phyloP scores from a whole-genome alignment of 2,888 invertebrate genomes.

The Omphaloscelis lunosa region DNA sequence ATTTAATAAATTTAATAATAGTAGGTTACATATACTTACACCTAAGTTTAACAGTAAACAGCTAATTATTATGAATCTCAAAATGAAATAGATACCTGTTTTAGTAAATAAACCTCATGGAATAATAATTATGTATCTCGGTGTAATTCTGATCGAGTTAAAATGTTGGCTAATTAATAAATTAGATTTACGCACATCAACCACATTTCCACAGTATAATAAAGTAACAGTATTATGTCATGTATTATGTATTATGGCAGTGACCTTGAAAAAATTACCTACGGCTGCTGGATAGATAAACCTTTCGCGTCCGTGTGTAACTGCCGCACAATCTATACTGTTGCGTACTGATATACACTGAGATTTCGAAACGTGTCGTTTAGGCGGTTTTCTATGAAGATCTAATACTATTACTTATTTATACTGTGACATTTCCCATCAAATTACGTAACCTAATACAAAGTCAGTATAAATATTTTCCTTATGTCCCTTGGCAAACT shows the following conservation, averaged over 20 bases:
- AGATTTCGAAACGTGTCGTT: no score
- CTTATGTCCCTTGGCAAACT: no score
- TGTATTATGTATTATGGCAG: no score
- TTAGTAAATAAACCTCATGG: neutral
- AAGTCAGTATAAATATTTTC: no score
- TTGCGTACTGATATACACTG: no score
- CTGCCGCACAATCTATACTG: no score
- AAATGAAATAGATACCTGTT: neutral
- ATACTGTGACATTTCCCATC: neutral
- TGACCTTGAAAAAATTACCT: no score
- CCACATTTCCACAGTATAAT: neutral
- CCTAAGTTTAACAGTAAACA: neutral
- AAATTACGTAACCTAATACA: neutral
- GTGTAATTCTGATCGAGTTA: conserved; percentile 5
- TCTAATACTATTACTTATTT: no score
- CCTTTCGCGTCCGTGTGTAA: no score
- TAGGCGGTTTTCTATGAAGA: no score
- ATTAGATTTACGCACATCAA: conserved; percentile 1
- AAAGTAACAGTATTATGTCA: no score
- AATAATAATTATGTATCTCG: neutral
- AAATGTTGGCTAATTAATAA: conserved; percentile 21
- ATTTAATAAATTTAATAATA: neutral
- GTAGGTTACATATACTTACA: neutral
- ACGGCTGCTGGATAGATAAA: no score
- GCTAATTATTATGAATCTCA: neutral